Evolutionary conservation across 2,888 invertebrate species (phyloP), one percentile per base, ranked within the genome.

Genomic region (Falcaria lacertinaria): DNA sequence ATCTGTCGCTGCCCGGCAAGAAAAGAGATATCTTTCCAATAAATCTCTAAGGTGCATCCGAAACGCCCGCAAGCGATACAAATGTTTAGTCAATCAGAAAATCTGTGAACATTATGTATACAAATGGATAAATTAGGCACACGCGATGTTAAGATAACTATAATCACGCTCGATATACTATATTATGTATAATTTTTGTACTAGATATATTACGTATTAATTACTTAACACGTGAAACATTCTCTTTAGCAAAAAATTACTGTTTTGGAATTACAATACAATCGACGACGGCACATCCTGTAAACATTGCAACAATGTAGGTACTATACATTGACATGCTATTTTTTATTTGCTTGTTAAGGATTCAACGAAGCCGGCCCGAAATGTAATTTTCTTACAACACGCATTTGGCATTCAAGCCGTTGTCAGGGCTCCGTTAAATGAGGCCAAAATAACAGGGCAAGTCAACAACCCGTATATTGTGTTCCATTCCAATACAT

Each of bases 391-490:
- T 70, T 74, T 71, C 63, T 69, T 68, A 66, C 62, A 60, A 67
- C 38, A 36, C 47, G 45, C 59, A 77, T 78, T 74, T n/a, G 73
- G 61, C 59, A 80, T 80, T 73, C 77, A 60, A 47, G 56, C 42
- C 61, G 57, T 52, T 55, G 52, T 49, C 50, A 25, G 52, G 44
- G 58, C 60, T 68, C 73, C 74, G 78, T 81, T 78, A 72, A 74
- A 71, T 64, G 65, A 66, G 72, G 55, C 59, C 57, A 58, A 60
- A 61, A 65, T 65, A 63, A 57, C 60, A 64, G 55, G 63, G 66
- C 69, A 74, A 83, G 82, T 82, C 81, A 85, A 83, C 79, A 82
- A 78, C 76, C 77, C 73, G 67, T 68, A 68, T 60, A 70, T 64
- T 70, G 68, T 69, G 60, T 64, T n/a, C n/a, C 57, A 59, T 55